Conservation (phyloP, 2,113 vertebrate species). For the Etheostoma spectabile region DNA sequence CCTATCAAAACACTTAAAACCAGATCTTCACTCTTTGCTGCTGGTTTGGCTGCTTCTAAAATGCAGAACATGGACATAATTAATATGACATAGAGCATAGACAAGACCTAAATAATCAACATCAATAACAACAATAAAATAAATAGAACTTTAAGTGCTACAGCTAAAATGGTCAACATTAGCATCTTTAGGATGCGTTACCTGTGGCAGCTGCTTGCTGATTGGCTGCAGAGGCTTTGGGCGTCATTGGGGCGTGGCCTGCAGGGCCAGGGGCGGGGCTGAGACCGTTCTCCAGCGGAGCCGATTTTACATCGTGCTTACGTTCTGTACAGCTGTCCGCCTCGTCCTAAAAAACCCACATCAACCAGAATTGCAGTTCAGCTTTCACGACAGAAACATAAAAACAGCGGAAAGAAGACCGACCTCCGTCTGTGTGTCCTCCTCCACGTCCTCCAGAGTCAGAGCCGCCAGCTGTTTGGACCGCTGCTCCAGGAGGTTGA, state of each 20-base stretch:
- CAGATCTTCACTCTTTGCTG: slow-evolving; percentile 95
- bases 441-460: slow-evolving; percentile 93
- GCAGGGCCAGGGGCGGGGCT: slow-evolving; percentile 88
- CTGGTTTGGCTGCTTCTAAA: slow-evolving; percentile 91
- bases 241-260: slow-evolving; percentile 75
- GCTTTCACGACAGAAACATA: background rate
- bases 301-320: slow-evolving; percentile 88
- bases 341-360: slow-evolving; percentile 82
- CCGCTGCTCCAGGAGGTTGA: slow-evolving; percentile 98
- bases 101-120: background rate
- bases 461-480: slow-evolving; percentile 95
- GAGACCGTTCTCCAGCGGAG: slow-evolving; percentile 93
- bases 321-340: slow-evolving; percentile 86
- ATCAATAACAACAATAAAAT: background rate
- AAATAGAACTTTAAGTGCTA: background rate
- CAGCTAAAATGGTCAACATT: background rate
- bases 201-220: slow-evolving; percentile 65
- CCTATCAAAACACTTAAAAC: slow-evolving; percentile 95
- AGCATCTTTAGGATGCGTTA: slow-evolving; percentile 26
- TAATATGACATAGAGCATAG: background rate
- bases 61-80: slow-evolving; percentile 23
- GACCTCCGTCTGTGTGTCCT: slow-evolving; percentile 93
- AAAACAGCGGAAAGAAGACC: accelerated
- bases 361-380: background rate
- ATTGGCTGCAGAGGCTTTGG: slow-evolving; percentile 72